Evolutionary conservation across 2,888 invertebrate genomes (phyloP).

Genomic region (Drosophila sordidapex): DNA sequence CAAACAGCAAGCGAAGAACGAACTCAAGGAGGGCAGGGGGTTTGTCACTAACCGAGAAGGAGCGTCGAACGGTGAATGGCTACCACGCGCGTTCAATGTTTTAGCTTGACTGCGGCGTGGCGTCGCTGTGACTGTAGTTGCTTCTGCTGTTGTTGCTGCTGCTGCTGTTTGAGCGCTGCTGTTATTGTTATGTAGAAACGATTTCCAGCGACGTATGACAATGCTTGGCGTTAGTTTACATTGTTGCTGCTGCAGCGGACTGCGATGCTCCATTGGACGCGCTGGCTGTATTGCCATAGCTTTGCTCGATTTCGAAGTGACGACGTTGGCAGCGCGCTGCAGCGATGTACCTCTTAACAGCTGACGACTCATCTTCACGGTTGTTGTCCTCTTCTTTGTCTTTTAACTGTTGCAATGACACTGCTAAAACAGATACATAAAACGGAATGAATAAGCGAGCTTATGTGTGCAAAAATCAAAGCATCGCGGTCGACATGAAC

Average conservation of each 20-base stretch:
- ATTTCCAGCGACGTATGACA: slow-evolving; percentile 82
- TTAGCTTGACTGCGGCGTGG: slow-evolving; percentile 71
- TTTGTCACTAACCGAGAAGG: slow-evolving; percentile 58
- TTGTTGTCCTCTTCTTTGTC: neutral
- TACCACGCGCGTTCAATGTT: slow-evolving; percentile 73
- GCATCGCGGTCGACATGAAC: slow-evolving; percentile 11
- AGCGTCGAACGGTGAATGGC: slow-evolving; percentile 59
- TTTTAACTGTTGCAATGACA: slow-evolving; percentile 7
- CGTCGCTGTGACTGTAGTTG: slow-evolving; percentile 51
- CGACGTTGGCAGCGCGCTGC: slow-evolving; percentile 56
- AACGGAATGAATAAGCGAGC: slow-evolving; percentile 17
- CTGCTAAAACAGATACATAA: slow-evolving; percentile 22
- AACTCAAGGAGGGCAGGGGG: neutral
- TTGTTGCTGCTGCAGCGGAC: slow-evolving; percentile 59
- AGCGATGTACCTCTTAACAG: slow-evolving; percentile 70
- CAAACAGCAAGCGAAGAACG: slow-evolving; percentile 1
- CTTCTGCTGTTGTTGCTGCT: slow-evolving; percentile 14
- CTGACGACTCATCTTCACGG: slow-evolving; percentile 74
- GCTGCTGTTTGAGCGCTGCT: slow-evolving; percentile 50
- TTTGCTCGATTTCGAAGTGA: slow-evolving; percentile 17
- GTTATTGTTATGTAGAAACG: slow-evolving; percentile 76
- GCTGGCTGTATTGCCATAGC: slow-evolving; percentile 15
- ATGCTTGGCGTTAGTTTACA: slow-evolving; percentile 56
- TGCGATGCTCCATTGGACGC: slow-evolving; percentile 27
- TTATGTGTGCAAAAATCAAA: slow-evolving; percentile 34